Evolutionary conservation across 2,113 vertebrate species (phyloP).

Genomic region (Amblyornis subalaris): DNA sequence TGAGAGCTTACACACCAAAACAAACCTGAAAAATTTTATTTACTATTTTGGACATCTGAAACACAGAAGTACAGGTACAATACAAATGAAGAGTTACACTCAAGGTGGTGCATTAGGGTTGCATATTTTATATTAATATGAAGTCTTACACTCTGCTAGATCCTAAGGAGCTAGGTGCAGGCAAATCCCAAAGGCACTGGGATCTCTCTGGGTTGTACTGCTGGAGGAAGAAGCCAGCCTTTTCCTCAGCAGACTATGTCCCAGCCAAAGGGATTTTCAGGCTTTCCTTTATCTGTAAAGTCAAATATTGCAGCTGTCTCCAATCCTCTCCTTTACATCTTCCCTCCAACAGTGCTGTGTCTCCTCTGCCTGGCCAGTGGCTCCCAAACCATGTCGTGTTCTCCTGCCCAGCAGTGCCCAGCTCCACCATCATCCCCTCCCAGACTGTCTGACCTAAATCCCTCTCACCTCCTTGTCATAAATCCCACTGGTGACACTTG

Average conservation of each 20-base stretch:
- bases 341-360: not conserved
- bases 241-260: not conserved
- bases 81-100: rapidly evolving
- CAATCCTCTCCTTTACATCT: not conserved
- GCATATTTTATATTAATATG: not conserved
- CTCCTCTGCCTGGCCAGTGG: not conserved
- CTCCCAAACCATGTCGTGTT: not conserved
- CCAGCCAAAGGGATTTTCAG: not conserved
- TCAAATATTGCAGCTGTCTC: not conserved
- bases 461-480: not conserved
- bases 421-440: not conserved
- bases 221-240: not conserved
- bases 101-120: not conserved
- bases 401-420: not conserved
- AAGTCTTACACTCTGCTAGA: not conserved
- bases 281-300: not conserved
- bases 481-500: not conserved
- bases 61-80: not conserved
- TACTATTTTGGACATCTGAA: not conserved
- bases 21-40: not conserved
- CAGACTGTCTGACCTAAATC: conserved; percentile 37
- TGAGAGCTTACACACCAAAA: not conserved
- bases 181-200: not conserved
- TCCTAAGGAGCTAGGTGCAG: too few relatives aligned
- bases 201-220: not conserved